Conservation (phyloP, 2,888 invertebrate species). For the Oeneis ivallda region DNA sequence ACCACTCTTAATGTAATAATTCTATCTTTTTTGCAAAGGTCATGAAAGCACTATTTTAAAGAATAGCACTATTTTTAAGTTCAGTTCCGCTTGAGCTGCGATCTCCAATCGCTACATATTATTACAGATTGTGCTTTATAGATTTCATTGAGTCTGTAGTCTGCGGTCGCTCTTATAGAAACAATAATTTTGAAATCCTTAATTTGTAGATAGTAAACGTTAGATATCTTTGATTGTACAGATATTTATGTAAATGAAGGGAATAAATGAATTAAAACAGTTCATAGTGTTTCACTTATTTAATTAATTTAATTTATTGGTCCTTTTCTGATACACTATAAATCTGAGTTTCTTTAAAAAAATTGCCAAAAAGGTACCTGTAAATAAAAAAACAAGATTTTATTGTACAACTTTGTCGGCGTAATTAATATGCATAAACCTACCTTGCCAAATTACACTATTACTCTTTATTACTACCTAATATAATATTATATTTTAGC, state of each 20-base stretch:
- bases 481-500: no score
- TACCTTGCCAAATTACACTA: no score
- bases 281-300: neutral
- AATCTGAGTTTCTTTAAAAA: neutral
- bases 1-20: no score
- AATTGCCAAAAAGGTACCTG: conserved; percentile 6
- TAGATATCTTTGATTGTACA: conserved; percentile 23
- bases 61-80: no score
- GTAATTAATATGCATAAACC: no score
- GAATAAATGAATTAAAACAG: conserved; percentile 27
- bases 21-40: no score
- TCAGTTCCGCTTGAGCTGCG: no score
- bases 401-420: no score
- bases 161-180: neutral
- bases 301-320: neutral
- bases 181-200: conserved; percentile 9
- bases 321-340: neutral
- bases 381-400: neutral
- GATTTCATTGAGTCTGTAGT: neutral
- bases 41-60: no score
- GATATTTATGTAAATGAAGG: conserved; percentile 29
- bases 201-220: conserved; percentile 27
- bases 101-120: no score
- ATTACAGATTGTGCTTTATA: no score
- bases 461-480: no score